Evolutionary conservation across 2,797 vertebrate genomes (phyloP).

Genomic region (Adelosebastes latens): DNA sequence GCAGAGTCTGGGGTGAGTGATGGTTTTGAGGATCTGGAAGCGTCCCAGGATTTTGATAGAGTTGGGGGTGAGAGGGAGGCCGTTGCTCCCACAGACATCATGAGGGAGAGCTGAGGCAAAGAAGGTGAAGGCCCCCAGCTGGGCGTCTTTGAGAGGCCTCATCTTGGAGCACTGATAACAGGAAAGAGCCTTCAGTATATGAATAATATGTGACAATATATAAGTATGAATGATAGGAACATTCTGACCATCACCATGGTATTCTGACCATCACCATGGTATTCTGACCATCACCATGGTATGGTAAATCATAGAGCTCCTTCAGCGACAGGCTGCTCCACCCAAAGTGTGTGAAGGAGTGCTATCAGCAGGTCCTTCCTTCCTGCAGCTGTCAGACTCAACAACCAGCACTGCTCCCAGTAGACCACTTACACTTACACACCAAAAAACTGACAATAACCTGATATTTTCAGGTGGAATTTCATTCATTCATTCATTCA

Average conservation of each 20-base stretch:
- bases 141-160: conserved; percentile 91
- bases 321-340: too few species aligned
- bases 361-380: too few species aligned
- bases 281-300: background rate
- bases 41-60: conserved; percentile 98
- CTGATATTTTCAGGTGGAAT: too few species aligned
- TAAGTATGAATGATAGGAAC: background rate
- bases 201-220: background rate
- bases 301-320: background rate
- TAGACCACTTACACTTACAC: too few species aligned
- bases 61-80: conserved; percentile 97
- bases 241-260: too few species aligned
- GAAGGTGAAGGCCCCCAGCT: conserved; percentile 96
- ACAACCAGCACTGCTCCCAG: too few species aligned
- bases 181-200: background rate
- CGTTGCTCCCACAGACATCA: conserved; percentile 98
- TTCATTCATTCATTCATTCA: too few species aligned
- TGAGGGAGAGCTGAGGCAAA: conserved; percentile 98
- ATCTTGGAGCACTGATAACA: conserved; percentile 69
- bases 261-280: too few species aligned
- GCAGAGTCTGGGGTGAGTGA: conserved; percentile 94
- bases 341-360: too few species aligned
- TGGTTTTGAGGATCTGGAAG: conserved; percentile 97
- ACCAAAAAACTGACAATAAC: too few species aligned
- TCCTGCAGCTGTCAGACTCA: too few species aligned